Base-by-base conservation (phyloP, 92 coral and sea anemone genomes). In the Porites lobata region DNA sequence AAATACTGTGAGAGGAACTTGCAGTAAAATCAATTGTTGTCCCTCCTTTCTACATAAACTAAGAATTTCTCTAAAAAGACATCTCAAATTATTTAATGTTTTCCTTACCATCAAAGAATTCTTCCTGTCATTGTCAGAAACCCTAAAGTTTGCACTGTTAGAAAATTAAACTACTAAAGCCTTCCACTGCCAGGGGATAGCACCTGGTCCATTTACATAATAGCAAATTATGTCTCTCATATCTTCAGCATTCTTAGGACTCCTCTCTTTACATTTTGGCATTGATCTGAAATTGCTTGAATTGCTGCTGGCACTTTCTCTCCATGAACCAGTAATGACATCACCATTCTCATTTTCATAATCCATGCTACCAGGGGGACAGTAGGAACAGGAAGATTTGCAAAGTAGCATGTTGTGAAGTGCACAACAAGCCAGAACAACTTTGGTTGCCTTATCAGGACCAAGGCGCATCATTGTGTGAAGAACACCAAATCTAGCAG, bases 201-300 rank as follows among this genome's bases (percentile, higher is more conserved):
- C 70, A 65, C 29, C 70, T 8, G 59, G 59, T 13, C 59, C 59
- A 54, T 54, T 54, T 9, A 54, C 59, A 54, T 54, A 54, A 13
- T 54, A 9, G 13, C 59, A 54, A 13, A 54, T 54, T 9, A 54
- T 9, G 50, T 32, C n/a, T 50, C 76, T 5, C 54, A 32, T 71
- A 21, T 50, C 70, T 4, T 65, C 86, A 2, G 93, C 96, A 52
- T 89, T 92, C 75, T 57, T 79, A 9, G 85, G 69, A 47, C 81
- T 91, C 66, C 93, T 65, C 18, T 93, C 92, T 80, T 89, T 89
- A 58, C 86, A 66, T 24, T 66, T 66, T 5, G 71, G 71, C 12
- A 66, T 26, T 14, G 71, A 66, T 9, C 9, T 66, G 19, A 77
- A 77, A 58, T 77, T 77, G 1, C 47, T 15, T 14, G 68, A 26